Conservation (phyloP, 2,113 vertebrate genomes). For the Turdus rufiventris region DNA sequence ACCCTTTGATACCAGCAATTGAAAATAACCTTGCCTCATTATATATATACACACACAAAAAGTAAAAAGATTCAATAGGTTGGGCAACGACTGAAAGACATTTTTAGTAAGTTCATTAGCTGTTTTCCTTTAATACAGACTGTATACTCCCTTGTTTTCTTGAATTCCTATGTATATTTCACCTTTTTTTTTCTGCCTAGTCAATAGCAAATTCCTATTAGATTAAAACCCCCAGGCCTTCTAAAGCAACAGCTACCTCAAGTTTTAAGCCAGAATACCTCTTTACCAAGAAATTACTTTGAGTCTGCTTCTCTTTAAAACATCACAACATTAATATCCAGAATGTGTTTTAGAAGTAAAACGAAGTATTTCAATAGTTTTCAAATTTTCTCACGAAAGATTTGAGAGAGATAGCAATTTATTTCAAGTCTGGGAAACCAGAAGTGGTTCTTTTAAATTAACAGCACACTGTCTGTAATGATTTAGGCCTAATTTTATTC, state of each 20-base stretch:
- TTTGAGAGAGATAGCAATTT: neutral
- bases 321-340: neutral
- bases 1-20: neutral
- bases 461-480: neutral
- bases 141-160: neutral
- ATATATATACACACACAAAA: neutral
- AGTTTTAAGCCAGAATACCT: neutral
- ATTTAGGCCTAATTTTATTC: neutral
- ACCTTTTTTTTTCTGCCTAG: neutral
- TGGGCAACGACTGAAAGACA: neutral
- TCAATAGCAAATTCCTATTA: neutral
- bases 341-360: neutral
- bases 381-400: neutral
- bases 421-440: neutral
- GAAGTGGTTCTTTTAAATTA: neutral
- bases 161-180: neutral
- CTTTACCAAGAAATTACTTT: neutral
- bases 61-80: neutral
- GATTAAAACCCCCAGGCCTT: neutral
- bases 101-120: neutral
- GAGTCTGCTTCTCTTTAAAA: neutral
- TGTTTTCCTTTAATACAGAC: neutral
- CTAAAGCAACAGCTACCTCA: neutral
- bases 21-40: neutral
- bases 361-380: neutral